A percentile compares a stretch with the other conserved stretches of the same genome.
Conservation (phyloP, 2,797 vertebrate species). For the Zalophus californianus region DNA sequence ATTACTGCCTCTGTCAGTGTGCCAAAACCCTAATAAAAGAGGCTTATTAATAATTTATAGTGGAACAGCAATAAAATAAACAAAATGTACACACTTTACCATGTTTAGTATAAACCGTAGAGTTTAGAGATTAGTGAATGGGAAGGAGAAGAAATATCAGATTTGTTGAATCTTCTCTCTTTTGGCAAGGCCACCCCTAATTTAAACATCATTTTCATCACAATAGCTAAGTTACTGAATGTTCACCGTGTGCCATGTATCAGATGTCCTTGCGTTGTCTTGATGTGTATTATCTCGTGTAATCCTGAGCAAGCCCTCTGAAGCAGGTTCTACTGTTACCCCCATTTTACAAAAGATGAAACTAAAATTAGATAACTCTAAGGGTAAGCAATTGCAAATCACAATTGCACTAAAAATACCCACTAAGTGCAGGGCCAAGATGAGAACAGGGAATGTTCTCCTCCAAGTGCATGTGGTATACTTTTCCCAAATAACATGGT, state of each 20-base stretch:
- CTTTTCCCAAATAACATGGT: background rate
- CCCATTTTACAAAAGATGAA: slow-evolving; percentile 1
- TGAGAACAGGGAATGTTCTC: background rate
- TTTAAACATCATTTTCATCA: background rate
- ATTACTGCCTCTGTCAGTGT: background rate
- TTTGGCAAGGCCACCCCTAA: background rate
- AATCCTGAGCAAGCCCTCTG: background rate
- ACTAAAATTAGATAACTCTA: background rate
- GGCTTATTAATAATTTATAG: slow-evolving; percentile 57
- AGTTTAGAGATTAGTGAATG: background rate
- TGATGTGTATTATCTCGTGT: background rate
- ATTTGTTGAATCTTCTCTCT: background rate
- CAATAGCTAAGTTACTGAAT: background rate
- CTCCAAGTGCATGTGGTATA: too few relatives aligned
- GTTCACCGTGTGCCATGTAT: background rate
- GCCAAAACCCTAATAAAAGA: slow-evolving; percentile 36
- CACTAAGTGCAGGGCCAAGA: background rate
- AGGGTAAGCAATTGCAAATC: background rate
- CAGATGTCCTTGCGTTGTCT: background rate
- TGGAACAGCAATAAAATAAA: slow-evolving; percentile 32
- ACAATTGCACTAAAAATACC: background rate
- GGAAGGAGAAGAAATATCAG: background rate
- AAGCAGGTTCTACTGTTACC: background rate
- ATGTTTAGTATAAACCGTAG: slow-evolving; percentile 33
- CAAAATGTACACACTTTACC: slow-evolving; percentile 31